Base-by-base conservation (phyloP, 2,888 invertebrate species). In the Caenorhabditis auriculariae region DNA sequence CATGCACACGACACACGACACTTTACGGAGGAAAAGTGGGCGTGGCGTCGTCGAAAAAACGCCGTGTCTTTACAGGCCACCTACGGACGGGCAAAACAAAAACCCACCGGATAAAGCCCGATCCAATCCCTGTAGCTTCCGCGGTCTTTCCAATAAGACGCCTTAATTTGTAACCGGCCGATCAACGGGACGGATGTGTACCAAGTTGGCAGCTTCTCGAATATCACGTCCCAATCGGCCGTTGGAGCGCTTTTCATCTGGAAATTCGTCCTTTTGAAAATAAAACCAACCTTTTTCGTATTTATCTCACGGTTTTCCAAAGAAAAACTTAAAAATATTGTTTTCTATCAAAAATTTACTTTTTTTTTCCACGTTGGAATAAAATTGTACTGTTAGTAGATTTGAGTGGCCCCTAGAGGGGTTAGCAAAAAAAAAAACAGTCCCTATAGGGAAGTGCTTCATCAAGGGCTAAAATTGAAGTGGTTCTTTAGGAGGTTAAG, bases 101-200 rank as follows among this genome's bases (percentile, higher is more conserved):
- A 44, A 38, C 53, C 32, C 32, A 66, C 64, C 37, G 72, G 69
- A 32, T 64, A 69, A 4, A 74, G 51, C 3, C 73, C 70, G 24
- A 77, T 56, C 78, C 78, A 78, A 45, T 78, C 78, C 27, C 62
- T 56, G 55, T 70, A 73, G 26, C 75, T 70, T 24, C 76, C 75
- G 26, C 60, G 45, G 19, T 55, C 44, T n/a, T 58, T 54, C 67
- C 74, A 77, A 26, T 60, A 76, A 23, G 56, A 43, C 7, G 41
- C 24, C 39, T 53, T 43, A 35, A 66, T 49, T 35, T 60, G 63
- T 38, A 72, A 73, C 41, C 75, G 64, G 42, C 67, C 72, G 7
- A 71, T 60, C 23, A 76, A 45, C 15, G 76, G 68, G n/a, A 70
- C 46, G 0, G 66, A 48, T 17, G 62, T 53, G 46, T 64, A 71